These are phyloP conservation scores for Xenentodon cancila DNA, from an alignment of 2,797 vertebrate genomes.

Conservation along the genomic window DNA sequence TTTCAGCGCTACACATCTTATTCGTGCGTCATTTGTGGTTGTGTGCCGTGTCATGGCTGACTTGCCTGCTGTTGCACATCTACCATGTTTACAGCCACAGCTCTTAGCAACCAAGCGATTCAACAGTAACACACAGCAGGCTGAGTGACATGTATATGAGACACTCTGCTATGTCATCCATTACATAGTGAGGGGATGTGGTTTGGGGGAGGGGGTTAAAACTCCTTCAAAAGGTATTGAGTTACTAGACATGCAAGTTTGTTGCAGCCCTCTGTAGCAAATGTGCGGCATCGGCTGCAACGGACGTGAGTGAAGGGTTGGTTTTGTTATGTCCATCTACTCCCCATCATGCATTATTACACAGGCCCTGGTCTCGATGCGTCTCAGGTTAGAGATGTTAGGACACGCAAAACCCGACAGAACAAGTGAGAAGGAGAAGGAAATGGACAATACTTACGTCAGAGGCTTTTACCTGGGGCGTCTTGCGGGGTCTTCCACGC, in stretches of 20 bases:
- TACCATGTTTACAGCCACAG: constrained; percentile 64
- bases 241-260: constrained; percentile 70
- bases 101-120: constrained; percentile 78
- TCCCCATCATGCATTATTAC: background rate
- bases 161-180: constrained; percentile 63
- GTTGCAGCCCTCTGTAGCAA: constrained; percentile 37
- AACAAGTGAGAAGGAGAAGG: background rate
- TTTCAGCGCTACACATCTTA: background rate
- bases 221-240: constrained; percentile 72
- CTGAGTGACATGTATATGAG: constrained; percentile 60
- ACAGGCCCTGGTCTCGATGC: background rate
- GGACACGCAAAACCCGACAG: background rate
- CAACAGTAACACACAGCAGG: constrained; percentile 49
- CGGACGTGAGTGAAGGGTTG: constrained; percentile 6
- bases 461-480: constrained; percentile 82
- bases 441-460: constrained; percentile 56
- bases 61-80: constrained; percentile 55
- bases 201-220: constrained; percentile 52
- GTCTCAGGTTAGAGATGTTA: background rate
- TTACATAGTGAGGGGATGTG: constrained; percentile 52
- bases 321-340: background rate
- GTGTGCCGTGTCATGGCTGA: constrained; percentile 36
- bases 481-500: constrained; percentile 92
- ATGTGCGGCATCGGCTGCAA: constrained; percentile 14
- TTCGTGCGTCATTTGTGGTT: constrained; percentile 34